Base-by-base conservation (phyloP, 2,888 invertebrate species). In the Noctua janthina region DNA sequence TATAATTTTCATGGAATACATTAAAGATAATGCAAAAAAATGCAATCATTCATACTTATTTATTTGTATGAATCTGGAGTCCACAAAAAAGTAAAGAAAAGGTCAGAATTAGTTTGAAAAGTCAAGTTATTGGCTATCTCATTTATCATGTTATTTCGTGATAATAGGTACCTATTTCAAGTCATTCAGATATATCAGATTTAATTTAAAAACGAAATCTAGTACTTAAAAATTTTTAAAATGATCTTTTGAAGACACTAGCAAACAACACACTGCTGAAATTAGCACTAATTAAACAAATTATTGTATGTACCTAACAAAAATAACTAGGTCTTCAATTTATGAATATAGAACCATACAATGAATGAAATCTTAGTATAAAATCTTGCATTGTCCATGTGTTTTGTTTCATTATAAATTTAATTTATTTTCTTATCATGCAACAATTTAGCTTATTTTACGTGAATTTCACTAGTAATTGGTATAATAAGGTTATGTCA, bases 61-160 rank as follows among this genome's bases (percentile, higher is more conserved):
- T 79, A 46, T 49, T 39, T 29, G 3, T 17, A 81, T 49, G 20
- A 29, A 81, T 71, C 29, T 49, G 15, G 15, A 43, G 10, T 76
- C 15, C 23, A 17, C 23, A 49, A 83, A 29, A 0, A 59, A 59
- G 15, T 20, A 35, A 66, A 49, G 5, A 43, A 73, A 51, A 68
- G 81, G 56, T 81, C 43, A 79, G 54, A 46, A 43, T 20, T 7
- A 51, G 56, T 51, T 39, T 7, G 7, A 51, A 35, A 35, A 74
- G 7, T 35, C 56, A 81, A 43, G 15, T 70, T 29, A 66, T 56
- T 86, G 7, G 43, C 13, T 71, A 66, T 56, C 15, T 59, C 51
- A 84, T 84, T 79, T 46, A 79, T 59, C 8, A 35, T 43, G 15
- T 79, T 64, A 13, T 49, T 56, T 84, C 20, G n/a, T 67, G 17